Base-by-base conservation (phyloP, 2,888 invertebrate genomes). In the Scaptomyza cyrtandrae region DNA sequence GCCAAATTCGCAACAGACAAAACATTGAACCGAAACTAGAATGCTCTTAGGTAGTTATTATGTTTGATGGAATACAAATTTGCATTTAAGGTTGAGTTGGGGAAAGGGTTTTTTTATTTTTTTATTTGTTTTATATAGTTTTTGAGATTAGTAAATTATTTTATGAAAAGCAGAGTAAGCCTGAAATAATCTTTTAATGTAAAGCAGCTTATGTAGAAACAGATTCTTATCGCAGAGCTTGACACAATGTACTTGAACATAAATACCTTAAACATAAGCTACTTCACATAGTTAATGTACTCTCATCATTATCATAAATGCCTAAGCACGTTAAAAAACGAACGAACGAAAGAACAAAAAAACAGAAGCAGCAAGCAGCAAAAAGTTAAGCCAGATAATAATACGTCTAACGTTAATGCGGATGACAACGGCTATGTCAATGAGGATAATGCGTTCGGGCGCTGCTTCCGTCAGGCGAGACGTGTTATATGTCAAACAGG, bases 361-460 rank as follows among this genome's bases (percentile, higher is more conserved):
- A 29, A 14, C 46, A 57, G 19, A 55, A 49, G 50, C 19, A 52
- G 31, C 39, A 29, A 37, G 62, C n/a, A n/a, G 56, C 45, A 55
- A 52, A 58, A 64, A 62, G 60, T 53, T 71, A 49, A 59, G 68
- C 33, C 52, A 62, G 70, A 71, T 79, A 61, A 82, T 85, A 82
- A 72, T 79, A 70, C 37, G 69, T 83, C 76, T 82, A 68, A 71
- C 71, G 80, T 55, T 85, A 87, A 79, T 73, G 80, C 77, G 85
- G 80, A 76, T 82, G 86, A 73, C 74, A 73, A 57, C 53, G 62
- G 44, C 39, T 31, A 39, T 39, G 65, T 49, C 50, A 54, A 60
- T 59, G 62, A 70, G 65, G 45, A 67, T 75, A 65, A 78, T 75
- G 62, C 54, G 49, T 57, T 50, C 6, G 50, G 37, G 37, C 37